Conservation (phyloP, 2,797 vertebrate genomes). For the Phataginus tetradactyla region DNA sequence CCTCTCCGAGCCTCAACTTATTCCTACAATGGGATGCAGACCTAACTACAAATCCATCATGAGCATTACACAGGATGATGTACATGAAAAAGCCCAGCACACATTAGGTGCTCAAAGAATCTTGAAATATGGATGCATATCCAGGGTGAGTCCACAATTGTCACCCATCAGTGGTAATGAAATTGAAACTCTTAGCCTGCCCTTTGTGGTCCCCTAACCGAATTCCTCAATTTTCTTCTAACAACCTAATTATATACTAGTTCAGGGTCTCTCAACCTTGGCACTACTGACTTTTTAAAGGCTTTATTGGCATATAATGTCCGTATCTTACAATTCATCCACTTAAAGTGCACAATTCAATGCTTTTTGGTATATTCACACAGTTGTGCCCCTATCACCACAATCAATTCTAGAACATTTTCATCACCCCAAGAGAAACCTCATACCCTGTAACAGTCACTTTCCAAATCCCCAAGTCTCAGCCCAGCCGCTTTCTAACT, state of each 20-base stretch:
- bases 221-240: background rate
- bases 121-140: background rate
- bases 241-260: background rate
- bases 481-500: background rate
- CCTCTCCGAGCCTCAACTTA: background rate
- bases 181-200: background rate
- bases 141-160: background rate
- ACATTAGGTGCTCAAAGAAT: background rate
- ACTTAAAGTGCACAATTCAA: background rate
- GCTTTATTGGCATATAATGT: slow-evolving; percentile 5
- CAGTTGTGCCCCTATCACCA: background rate
- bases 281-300: background rate
- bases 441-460: background rate
- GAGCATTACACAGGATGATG: background rate
- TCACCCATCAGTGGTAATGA: background rate
- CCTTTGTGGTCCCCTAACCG: background rate
- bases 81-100: background rate
- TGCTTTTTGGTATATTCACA: background rate
- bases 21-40: background rate
- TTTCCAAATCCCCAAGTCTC: background rate
- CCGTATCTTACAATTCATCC: background rate
- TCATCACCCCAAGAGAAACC: background rate
- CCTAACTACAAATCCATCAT: background rate
- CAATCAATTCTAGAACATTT: background rate
- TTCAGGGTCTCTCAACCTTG: background rate